Percentiles rank a stretch among this genome's conserved stretches.
These are phyloP conservation scores for Steinernema carpocapsae DNA, from an alignment of 2,888 invertebrate species.

Conservation along the genomic window DNA sequence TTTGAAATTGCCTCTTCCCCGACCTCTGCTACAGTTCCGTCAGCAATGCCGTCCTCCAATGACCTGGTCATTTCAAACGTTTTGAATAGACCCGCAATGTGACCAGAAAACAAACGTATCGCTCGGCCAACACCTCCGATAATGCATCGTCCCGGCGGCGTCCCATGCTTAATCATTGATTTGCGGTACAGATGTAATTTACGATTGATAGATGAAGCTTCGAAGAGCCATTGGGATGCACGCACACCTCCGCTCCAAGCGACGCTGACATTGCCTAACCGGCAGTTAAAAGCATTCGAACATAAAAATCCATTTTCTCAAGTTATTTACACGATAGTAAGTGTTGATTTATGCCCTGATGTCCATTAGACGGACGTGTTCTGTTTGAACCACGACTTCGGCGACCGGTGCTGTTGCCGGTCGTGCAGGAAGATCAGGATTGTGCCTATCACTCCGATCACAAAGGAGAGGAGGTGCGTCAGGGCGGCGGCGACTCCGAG, in stretches of 20 bases:
- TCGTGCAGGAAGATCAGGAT: conserved; percentile 48
- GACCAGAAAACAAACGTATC: no score
- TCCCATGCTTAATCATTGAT: background rate
- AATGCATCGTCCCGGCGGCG: no score
- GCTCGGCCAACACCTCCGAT: no score
- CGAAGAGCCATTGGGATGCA: background rate
- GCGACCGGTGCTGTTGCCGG: conserved; percentile 40
- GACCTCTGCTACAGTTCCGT: no score
- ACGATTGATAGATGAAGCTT: background rate
- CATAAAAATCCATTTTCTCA: conserved; percentile 20
- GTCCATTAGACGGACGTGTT: conserved; percentile 28
- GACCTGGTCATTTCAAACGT: no score
- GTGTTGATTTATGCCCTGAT: conserved; percentile 17
- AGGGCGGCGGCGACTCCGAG: conserved; percentile 42
- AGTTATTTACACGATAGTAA: conserved; percentile 30
- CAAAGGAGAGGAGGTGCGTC: conserved; percentile 43
- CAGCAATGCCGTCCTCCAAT: no score
- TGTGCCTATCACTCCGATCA: conserved; percentile 42
- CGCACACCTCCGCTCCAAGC: background rate
- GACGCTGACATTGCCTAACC: background rate
- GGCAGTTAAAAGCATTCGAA: background rate
- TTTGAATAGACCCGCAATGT: no score
- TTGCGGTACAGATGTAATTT: conserved; percentile 9
- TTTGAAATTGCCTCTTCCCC: no score
- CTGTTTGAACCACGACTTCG: conserved; percentile 30